A percentile compares a stretch with the other conserved stretches of the same genome.
Evolutionary conservation across 2,888 invertebrate species (phyloP).

Genomic region (Agriotes lineatus): DNA sequence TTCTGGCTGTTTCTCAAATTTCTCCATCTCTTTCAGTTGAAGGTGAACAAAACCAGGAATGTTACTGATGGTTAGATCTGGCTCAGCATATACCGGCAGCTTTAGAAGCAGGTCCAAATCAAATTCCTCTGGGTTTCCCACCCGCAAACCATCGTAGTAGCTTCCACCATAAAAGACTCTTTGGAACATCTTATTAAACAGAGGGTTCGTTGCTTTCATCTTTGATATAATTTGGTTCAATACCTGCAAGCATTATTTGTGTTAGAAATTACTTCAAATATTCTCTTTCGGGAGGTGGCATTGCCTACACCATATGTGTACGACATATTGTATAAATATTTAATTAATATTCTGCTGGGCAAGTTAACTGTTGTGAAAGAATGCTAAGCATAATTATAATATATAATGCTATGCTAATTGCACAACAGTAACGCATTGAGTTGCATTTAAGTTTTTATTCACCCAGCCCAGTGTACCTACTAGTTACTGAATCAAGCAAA

Average conservation of each 20-base stretch:
- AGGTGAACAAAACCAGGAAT: slow-evolving; percentile 68
- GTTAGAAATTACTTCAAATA: too few relatives aligned
- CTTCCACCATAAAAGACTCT: slow-evolving; percentile 70
- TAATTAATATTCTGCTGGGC: too few relatives aligned
- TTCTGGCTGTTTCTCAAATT: slow-evolving; percentile 49
- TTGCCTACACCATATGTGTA: too few relatives aligned
- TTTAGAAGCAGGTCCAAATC: slow-evolving; percentile 72
- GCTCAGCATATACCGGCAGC: slow-evolving; percentile 67
- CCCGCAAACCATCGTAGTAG: slow-evolving; percentile 73
- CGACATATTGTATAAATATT: too few relatives aligned
- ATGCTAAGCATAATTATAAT: too few relatives aligned
- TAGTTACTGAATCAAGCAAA: too few relatives aligned
- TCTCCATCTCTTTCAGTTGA: slow-evolving; percentile 56
- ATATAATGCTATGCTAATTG: too few relatives aligned
- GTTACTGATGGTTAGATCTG: slow-evolving; percentile 54
- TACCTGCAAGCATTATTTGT: slow-evolving; percentile 53
- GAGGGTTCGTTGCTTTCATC: slow-evolving; percentile 57
- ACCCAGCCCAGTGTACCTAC: too few relatives aligned
- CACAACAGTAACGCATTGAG: too few relatives aligned
- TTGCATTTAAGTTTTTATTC: too few relatives aligned
- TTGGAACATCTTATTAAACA: slow-evolving; percentile 59
- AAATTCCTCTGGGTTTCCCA: slow-evolving; percentile 72
- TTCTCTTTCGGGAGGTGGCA: too few relatives aligned
- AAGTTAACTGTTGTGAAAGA: too few relatives aligned
- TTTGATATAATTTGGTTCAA: slow-evolving; percentile 51